These are phyloP conservation scores for Drosophila sulfurigaster DNA, from an alignment of 1,140 invertebrate genomes.

Conservation along the genomic window DNA sequence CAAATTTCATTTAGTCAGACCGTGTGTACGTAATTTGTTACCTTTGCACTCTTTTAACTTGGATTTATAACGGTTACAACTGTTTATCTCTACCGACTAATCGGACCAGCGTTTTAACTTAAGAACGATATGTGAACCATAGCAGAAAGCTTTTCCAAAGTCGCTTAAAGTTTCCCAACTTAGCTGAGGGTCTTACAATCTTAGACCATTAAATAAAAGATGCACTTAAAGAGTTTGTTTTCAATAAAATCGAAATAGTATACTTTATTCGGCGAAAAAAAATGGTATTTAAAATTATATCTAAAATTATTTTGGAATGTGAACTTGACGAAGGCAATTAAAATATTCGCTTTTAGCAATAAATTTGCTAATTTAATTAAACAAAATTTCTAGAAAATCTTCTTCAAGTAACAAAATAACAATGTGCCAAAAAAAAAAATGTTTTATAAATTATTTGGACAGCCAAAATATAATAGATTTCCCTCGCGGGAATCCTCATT, in stretches of 20 bases:
- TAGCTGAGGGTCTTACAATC: no score
- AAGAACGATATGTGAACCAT: neutral
- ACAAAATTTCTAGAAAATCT: slow-evolving; percentile 5
- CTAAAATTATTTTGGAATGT: slow-evolving; percentile 14
- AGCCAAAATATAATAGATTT: neutral
- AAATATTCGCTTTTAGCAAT: neutral
- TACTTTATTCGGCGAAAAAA: slow-evolving; percentile 9
- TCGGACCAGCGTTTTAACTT: neutral
- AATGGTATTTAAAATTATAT: neutral
- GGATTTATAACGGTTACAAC: slow-evolving; percentile 4
- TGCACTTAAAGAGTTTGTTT: neutral
- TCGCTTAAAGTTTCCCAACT: neutral
- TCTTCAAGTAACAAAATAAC: slow-evolving; percentile 11
- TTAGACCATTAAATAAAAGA: no score
- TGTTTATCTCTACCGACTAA: neutral
- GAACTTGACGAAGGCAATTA: neutral
- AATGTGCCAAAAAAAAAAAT: slow-evolving; percentile 11
- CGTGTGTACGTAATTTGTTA: neutral
- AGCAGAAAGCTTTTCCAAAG: neutral
- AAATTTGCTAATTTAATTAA: slow-evolving; percentile 11
- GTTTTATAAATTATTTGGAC: slow-evolving; percentile 17
- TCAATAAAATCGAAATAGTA: slow-evolving; percentile 5
- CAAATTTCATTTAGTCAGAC: slow-evolving; percentile 17
- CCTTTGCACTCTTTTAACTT: neutral
- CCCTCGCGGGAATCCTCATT: slow-evolving; percentile 11